Base-by-base conservation (phyloP, 2,888 invertebrate species). In the Priapulus caudatus region DNA sequence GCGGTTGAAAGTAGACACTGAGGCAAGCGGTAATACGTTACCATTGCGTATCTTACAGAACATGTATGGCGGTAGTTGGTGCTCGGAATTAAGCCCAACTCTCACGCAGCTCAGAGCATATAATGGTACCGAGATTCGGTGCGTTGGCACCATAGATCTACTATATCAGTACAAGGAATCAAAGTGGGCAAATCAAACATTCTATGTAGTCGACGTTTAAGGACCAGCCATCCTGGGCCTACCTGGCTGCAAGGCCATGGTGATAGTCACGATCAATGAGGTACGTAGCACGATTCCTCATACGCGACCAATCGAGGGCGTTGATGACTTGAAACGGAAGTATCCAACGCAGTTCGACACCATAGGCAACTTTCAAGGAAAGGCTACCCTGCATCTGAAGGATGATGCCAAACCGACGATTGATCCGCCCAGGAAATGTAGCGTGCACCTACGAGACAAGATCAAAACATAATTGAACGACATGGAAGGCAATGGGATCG, bases 211-310 rank as follows among this genome's bases (percentile, higher is more conserved):
- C 1, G 53, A 56, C 24, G 50, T 52, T 10, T 21, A 43, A 19
- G 49, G 55, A 4, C 49, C 56, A 15, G 49, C 51, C 3, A 47
- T 55, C 20, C 46, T 56, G 20, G 53, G 56, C 20, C 44, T 56
- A 3, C 49, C 45, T 1, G 49, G 52, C 18, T 51, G 54, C 23
- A 45, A 48, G 4, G 16, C 19, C 4, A n/a, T 52, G 1, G n/a
- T 21, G 16, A 48, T 56, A n/a, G 50, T 56, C 2, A 50, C 50
- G n/a, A 50, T 55, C 10, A n/a, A 55, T 19, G 48, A 49, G 20
- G 50, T n/a, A n/a, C n/a, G n/a, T n/a, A n/a, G n/a, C n/a, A n/a
- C n/a, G n/a, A n/a, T n/a, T n/a, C n/a, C n/a, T n/a, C n/a, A n/a
- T n/a, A 50, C 10, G 45, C 4, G 10, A 1, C 15, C 20, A 3